Base-by-base conservation (phyloP, 2,797 vertebrate genomes). In the Helarctos malayanus region DNA sequence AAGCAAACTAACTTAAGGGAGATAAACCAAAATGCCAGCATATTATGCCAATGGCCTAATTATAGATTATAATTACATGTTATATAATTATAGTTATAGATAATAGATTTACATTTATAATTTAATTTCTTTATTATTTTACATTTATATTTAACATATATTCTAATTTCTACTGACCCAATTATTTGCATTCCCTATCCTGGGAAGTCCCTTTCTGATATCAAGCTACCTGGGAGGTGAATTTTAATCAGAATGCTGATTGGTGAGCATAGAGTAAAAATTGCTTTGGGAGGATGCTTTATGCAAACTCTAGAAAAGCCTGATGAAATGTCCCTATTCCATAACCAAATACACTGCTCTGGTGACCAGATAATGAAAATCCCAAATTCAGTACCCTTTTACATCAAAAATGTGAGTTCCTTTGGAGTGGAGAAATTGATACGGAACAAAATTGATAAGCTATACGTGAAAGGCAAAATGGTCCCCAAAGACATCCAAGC, bases 21-120 rank as follows among this genome's bases (percentile, higher is more conserved):
- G 61, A 86, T 80, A 81, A 96, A 69, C 32, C 25, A 96, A 91
- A 96, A 78, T 89, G 45, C 94, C 81, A 87, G 21, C 19, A 69
- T 95, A 78, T 54, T 89, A 95, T 27, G 32, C 25, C 91, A 78
- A 65, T 27, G 57, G 59, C 15, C 9, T 87, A 75, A 89, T 56
- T 87, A 73, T 52, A 78, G 54, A 54, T 88, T 93, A 69, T 52
- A 93, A 71, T 76, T 88, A 54, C 59, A 47, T 25, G 32, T 73
- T 88, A 73, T n/a, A 49, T 76, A 69, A 68, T 69, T 88, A 89
- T 73, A 54, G 27, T 54, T 88, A 82, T 9, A 59, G 38, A 49
- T 87, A 97, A 87, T 71, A 83, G 15, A 82, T 92, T 84, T 79
- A 82, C 41, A 92, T 73, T 85, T 76, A 32, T 29, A n/a, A 35